Conservation (phyloP, 1,140 invertebrate genomes). For the Drosophila sp. region DNA sequence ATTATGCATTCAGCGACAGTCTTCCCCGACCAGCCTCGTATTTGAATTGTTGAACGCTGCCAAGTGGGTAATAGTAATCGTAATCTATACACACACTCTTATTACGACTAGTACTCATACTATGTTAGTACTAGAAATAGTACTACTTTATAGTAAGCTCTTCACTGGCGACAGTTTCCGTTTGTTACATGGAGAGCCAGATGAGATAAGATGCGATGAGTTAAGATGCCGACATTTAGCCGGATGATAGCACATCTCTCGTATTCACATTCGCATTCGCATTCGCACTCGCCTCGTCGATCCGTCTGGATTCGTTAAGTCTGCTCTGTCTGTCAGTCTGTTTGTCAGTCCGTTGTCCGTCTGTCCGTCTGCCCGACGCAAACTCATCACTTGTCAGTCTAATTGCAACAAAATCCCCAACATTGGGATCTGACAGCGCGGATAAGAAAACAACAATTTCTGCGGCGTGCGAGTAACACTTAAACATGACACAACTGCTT, state of each 20-base stretch:
- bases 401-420: constrained; percentile 61
- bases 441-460: constrained; percentile 38
- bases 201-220: constrained; percentile 14
- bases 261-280: constrained; percentile 5
- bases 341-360: no score
- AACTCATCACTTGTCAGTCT: constrained; percentile 73
- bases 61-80: constrained; percentile 80
- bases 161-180: constrained; percentile 37
- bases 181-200: constrained; percentile 10
- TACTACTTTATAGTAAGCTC: constrained; percentile 17
- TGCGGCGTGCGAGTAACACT: constrained; percentile 59
- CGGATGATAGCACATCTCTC: constrained; percentile 64
- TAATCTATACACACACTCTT: constrained; percentile 62
- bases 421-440: constrained; percentile 42
- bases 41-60: constrained; percentile 42
- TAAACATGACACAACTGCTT: constrained; percentile 43
- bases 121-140: constrained; percentile 9
- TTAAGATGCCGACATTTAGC: constrained; percentile 48
- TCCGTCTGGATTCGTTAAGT: background rate
- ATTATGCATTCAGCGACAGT: constrained; percentile 61
- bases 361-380: background rate
- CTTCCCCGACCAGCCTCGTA: background rate
- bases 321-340: constrained; percentile 3
- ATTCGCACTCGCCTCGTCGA: constrained; percentile 20
- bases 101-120: background rate